phyloP scores from a whole-genome alignment of 2,113 vertebrate species.

The Crotalus helleri region DNA sequence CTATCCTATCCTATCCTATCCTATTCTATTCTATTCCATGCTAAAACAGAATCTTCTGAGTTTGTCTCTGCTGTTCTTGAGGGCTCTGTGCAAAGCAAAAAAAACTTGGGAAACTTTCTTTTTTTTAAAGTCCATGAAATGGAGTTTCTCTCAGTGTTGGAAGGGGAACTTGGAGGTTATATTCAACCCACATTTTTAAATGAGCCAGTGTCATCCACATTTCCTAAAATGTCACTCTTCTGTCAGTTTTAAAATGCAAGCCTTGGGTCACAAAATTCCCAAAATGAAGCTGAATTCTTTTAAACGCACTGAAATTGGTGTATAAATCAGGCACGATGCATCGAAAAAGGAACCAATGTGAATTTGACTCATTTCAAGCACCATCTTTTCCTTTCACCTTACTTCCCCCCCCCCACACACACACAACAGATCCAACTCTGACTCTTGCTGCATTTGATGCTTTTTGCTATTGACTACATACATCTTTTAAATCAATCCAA shows the following conservation, averaged over 20 bases:
- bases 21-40: too few species aligned
- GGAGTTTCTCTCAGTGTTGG: not conserved
- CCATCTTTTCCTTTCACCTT: not conserved
- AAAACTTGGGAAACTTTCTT: too few species aligned
- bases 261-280: not conserved
- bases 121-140: not conserved
- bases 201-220: not conserved
- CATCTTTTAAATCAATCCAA: constrained; percentile 43
- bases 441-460: not conserved
- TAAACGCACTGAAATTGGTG: not conserved
- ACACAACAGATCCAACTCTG: not conserved
- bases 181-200: not conserved
- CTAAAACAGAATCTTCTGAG: too few species aligned
- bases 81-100: too few species aligned
- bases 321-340: not conserved
- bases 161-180: not conserved
- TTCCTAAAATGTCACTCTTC: not conserved
- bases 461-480: not conserved
- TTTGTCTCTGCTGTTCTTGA: too few species aligned
- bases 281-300: not conserved
- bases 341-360: not conserved
- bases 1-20: too few species aligned
- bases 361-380: not conserved
- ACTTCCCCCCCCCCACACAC: not conserved
- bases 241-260: not conserved